Evolutionary conservation across 2,888 invertebrate genomes (phyloP).

Genomic region (Marronus borbonicus): DNA sequence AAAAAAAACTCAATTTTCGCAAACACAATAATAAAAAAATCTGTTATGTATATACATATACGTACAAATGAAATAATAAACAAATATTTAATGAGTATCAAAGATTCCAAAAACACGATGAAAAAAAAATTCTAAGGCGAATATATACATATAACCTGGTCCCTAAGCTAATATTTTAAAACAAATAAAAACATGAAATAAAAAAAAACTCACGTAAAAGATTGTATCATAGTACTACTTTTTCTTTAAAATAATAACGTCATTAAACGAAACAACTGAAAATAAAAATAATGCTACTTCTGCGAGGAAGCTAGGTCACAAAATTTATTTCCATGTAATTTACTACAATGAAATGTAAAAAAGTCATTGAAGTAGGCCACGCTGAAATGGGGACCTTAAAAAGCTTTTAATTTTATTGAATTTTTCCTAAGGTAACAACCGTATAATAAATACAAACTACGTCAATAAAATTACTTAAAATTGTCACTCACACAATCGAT

Average conservation of each 20-base stretch:
- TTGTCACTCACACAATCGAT: slow-evolving; percentile 2
- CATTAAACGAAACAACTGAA: slow-evolving; percentile 7
- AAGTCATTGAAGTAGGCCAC: not conserved
- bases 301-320: not conserved
- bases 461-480: slow-evolving; percentile 8
- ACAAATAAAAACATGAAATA: no score
- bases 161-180: no score
- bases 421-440: slow-evolving; percentile 2
- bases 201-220: not conserved
- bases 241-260: not conserved
- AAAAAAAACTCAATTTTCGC: no score
- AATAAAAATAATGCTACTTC: not conserved
- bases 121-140: no score
- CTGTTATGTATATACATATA: no score
- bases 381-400: slow-evolving; percentile 4
- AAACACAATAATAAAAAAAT: no score
- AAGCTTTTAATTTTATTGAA: slow-evolving; percentile 36
- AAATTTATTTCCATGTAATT: slow-evolving; percentile 37
- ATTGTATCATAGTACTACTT: not conserved
- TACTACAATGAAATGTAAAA: slow-evolving; percentile 24
- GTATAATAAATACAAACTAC: slow-evolving; percentile 24
- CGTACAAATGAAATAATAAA: no score
- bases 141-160: no score
- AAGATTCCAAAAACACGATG: no score
- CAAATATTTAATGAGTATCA: no score